phyloP scores from a whole-genome alignment of 2,113 vertebrate genomes.

The Dicerorhinus sumatrensis region DNA sequence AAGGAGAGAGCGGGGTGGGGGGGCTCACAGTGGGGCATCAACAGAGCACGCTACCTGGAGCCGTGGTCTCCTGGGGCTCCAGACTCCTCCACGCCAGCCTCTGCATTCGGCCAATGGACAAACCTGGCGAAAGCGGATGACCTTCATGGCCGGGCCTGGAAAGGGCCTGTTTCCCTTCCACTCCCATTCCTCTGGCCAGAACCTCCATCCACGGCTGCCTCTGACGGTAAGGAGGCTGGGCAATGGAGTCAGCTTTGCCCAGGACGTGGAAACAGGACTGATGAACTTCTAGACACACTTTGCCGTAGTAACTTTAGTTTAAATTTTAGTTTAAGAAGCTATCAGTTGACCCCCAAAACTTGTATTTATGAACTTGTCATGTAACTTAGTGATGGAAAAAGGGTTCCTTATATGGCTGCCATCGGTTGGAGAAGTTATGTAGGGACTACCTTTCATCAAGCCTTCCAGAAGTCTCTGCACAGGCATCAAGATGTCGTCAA shows the following conservation, averaged over 20 bases:
- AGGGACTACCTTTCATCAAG: neutral
- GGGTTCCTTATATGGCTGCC: neutral
- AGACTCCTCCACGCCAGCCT: neutral
- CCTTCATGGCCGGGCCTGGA: neutral
- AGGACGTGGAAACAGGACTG: neutral
- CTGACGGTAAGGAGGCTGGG: too few relatives aligned
- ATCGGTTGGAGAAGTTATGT: neutral
- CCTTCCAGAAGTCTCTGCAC: neutral
- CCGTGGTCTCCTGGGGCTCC: neutral
- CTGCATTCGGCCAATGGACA: neutral
- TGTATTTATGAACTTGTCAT: neutral
- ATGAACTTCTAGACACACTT: neutral
- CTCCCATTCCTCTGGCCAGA: neutral
- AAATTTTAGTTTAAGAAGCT: neutral
- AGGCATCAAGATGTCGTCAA: neutral
- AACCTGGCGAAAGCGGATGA: too few relatives aligned
- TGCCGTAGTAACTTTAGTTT: neutral
- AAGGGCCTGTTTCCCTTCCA: neutral
- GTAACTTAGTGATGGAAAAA: neutral
- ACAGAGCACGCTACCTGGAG: rapidly evolving
- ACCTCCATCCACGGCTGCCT: neutral
- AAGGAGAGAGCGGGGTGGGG: rapidly evolving
- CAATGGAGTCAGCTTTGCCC: neutral
- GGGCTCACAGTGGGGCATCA: neutral
- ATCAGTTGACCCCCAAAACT: neutral